Evolutionary conservation across 2,888 invertebrate genomes (phyloP), one percentile per base, ranked within the genome.

Genomic region (Parnassius smintheus): DNA sequence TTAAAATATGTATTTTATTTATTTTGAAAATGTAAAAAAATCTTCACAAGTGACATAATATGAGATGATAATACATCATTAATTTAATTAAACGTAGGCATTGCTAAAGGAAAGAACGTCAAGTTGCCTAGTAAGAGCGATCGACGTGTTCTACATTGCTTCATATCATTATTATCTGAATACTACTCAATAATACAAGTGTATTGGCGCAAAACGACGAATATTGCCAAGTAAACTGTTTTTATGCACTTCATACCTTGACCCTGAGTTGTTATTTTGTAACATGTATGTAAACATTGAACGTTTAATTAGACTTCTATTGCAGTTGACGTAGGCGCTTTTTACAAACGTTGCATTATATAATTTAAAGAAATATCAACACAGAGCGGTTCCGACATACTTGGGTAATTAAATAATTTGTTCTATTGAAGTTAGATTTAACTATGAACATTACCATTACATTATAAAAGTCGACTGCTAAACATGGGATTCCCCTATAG

Each of bases 101-200:
- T 61, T 35, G 11, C 35, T 41, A 59, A 59, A 57, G 64, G 63
- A 67, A 65, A 53, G 48, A 52, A 53, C 42, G 66, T 57, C 61
- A 58, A 59, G 63, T 56, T 11, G 49, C 2, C 44, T 41, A 42
- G 13, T 61, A 55, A 7, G 42, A 48, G 56, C 52, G 52, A 57
- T 62, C 52, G 48, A 44, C 48, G 42, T 62, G 42, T 42, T 62
- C 53, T 25, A 54, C 25, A 59, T 62, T 55, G 58, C 41, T 41
- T 57, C 41, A 18, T 46, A 41, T 58, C 13, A 41, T 58, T 62
- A n/a, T 59, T 57, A 57, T 61, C 22, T 12, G 44, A 58, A 54
- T 54, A 50, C 53, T 22, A 53, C 25, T 18, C 22, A 53, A 53
- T 62, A 48, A 50, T 25, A 53, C 45, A 35, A 44, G 44, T 59